Conservation (phyloP, 1,140 invertebrate genomes). For the Lepidostoma basale region DNA sequence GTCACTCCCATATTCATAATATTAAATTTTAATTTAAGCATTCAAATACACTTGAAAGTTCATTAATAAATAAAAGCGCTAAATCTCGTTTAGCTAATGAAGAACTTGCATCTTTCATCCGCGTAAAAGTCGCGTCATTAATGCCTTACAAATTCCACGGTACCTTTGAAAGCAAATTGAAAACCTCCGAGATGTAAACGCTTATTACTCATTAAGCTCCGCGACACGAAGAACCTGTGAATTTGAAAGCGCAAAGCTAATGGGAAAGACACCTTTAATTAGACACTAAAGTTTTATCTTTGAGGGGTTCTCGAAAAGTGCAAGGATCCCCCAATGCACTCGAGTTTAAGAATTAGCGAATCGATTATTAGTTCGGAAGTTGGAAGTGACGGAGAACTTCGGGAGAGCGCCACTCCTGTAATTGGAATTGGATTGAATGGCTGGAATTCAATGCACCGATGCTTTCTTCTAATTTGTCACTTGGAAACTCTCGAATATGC, state of each 20-base stretch:
- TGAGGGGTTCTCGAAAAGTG: constrained; percentile 31
- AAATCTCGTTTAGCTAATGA: no score
- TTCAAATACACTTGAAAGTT: no score
- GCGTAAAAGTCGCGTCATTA: no score
- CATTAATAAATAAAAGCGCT: no score
- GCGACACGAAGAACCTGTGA: background rate
- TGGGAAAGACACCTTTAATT: constrained; percentile 37
- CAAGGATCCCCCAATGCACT: constrained; percentile 19
- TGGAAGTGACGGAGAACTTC: background rate
- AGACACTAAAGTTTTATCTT: constrained; percentile 34
- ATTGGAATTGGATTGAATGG: constrained; percentile 6
- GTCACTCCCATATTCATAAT: no score
- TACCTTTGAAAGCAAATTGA: background rate
- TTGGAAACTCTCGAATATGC: no score
- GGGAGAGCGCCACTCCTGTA: background rate
- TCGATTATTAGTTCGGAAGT: constrained; percentile 24
- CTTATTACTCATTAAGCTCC: constrained; percentile 27
- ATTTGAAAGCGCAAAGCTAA: constrained; percentile 35
- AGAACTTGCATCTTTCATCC: no score
- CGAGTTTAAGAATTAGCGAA: constrained; percentile 20
- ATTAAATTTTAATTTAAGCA: no score
- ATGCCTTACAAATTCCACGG: background rate
- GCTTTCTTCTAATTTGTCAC: background rate
- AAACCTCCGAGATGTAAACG: constrained; percentile 13
- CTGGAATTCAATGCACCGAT: background rate